A percentile compares a stretch with the other conserved stretches of the same genome.
These are phyloP conservation scores for Anastrepha obliqua DNA, from an alignment of 1,140 invertebrate genomes.

Conservation along the genomic window DNA sequence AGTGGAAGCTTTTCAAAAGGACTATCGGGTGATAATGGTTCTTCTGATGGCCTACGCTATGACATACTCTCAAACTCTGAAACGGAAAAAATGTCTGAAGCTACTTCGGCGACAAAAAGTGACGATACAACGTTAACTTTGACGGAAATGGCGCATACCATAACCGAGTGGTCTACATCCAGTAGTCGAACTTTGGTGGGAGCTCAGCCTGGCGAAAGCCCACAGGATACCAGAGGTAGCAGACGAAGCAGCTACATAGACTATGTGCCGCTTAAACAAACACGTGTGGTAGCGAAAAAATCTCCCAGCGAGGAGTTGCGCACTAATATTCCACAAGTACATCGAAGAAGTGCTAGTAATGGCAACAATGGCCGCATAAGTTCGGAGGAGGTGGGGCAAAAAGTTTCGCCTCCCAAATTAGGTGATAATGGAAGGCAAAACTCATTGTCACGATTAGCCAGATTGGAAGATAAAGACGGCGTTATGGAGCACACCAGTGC, in stretches of 20 bases:
- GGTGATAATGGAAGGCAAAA: conserved; percentile 47
- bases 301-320: conserved; percentile 71
- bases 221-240: conserved; percentile 53
- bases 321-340: conserved; percentile 66
- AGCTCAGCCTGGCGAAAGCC: conserved; percentile 68
- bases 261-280: conserved; percentile 69
- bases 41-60: conserved; percentile 73
- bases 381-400: conserved; percentile 55
- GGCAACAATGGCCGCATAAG: conserved; percentile 62
- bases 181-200: conserved; percentile 78
- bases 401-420: conserved; percentile 57
- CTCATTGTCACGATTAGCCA: conserved; percentile 53
- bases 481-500: conserved; percentile 62
- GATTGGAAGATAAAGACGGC: conserved; percentile 49
- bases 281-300: conserved; percentile 61
- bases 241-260: conserved; percentile 61
- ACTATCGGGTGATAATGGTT: conserved; percentile 72
- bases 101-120: conserved; percentile 78
- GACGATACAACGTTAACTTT: conserved; percentile 78
- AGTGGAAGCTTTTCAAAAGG: conserved; percentile 71
- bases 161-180: conserved; percentile 79
- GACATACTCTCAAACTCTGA: conserved; percentile 79
- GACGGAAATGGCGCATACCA: conserved; percentile 76
- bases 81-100: conserved; percentile 74
- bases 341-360: conserved; percentile 68